phyloP scores from a whole-genome alignment of 2,888 invertebrate species.

The Entomobrya proxima region DNA sequence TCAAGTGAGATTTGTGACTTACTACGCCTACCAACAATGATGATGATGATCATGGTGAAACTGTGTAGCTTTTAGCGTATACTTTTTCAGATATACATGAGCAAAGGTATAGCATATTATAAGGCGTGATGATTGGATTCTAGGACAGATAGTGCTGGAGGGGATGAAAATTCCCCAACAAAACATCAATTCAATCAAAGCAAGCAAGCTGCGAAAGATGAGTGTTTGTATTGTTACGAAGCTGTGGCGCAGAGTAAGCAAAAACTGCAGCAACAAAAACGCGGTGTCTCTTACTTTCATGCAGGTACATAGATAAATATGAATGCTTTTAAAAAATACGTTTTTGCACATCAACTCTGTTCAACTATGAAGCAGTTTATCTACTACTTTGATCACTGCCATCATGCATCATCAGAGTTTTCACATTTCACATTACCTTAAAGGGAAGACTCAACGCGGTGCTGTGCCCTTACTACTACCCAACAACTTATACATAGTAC shows the following conservation, averaged over 20 bases:
- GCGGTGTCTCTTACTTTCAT: slow-evolving; percentile 17
- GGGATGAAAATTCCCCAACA: slow-evolving; percentile 67
- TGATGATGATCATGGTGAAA: not conserved
- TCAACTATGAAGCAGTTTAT: not conserved
- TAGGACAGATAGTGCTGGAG: slow-evolving; percentile 67
- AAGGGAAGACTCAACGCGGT: slow-evolving; percentile 18
- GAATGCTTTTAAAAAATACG: not conserved
- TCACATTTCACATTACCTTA: slow-evolving; percentile 40
- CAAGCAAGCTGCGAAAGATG: slow-evolving; percentile 16
- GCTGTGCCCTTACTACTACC: not conserved
- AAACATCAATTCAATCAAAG: slow-evolving; percentile 14
- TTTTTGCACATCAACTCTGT: slow-evolving; percentile 20
- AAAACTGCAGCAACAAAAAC: not conserved
- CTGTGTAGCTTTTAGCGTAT: not conserved
- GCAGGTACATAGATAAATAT: not conserved
- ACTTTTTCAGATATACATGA: not conserved
- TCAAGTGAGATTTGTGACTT: slow-evolving; percentile 41
- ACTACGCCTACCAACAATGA: slow-evolving; percentile 51
- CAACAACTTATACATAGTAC: too few relatives aligned
- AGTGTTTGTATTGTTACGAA: not conserved
- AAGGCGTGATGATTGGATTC: slow-evolving; percentile 40
- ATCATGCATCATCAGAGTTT: not conserved
- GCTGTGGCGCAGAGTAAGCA: slow-evolving; percentile 5
- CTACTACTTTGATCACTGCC: slow-evolving; percentile 1
- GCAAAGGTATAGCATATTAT: not conserved